Percentiles rank a stretch among this genome's conserved stretches.
phyloP scores from a whole-genome alignment of 2,797 vertebrate species.

The Bufotes viridis region DNA sequence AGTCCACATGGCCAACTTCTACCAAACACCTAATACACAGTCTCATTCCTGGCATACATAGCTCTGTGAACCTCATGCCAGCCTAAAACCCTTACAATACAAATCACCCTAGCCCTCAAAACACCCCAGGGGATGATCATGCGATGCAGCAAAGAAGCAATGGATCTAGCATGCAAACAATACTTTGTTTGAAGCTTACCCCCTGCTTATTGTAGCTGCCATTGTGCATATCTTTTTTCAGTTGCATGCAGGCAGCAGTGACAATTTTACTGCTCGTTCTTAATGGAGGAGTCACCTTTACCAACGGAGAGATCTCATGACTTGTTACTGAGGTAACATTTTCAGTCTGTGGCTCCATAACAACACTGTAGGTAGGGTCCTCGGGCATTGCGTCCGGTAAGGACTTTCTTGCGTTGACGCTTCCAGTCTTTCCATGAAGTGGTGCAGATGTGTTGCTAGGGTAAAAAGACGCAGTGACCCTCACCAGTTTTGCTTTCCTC shows the following conservation, averaged over 20 bases:
- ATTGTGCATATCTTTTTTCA: slow-evolving; percentile 44
- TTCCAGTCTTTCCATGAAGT: slow-evolving; percentile 38
- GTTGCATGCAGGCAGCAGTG: slow-evolving; percentile 56
- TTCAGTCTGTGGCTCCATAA: slow-evolving; percentile 57
- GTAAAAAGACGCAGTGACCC: slow-evolving; percentile 58
- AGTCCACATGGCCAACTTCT: no score
- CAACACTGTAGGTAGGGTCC: slow-evolving; percentile 54
- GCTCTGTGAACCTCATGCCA: background rate
- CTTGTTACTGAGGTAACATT: slow-evolving; percentile 39
- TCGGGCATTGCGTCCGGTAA: slow-evolving; percentile 18
- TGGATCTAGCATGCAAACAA: background rate
- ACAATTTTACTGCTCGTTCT: slow-evolving; percentile 60
- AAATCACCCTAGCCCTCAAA: background rate
- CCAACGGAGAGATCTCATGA: slow-evolving; percentile 47
- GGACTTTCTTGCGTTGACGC: background rate
- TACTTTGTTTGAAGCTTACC: slow-evolving; percentile 30
- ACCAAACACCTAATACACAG: background rate
- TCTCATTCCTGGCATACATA: background rate
- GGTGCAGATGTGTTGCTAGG: slow-evolving; percentile 42
- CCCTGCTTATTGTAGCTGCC: slow-evolving; percentile 35
- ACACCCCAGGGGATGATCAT: background rate
- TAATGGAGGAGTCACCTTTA: slow-evolving; percentile 53
- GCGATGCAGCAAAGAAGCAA: background rate
- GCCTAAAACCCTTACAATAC: background rate
- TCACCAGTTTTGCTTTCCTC: slow-evolving; percentile 55